These are phyloP conservation scores for Hecatera dysodea DNA, from an alignment of 2,888 invertebrate species.

Conservation along the genomic window DNA sequence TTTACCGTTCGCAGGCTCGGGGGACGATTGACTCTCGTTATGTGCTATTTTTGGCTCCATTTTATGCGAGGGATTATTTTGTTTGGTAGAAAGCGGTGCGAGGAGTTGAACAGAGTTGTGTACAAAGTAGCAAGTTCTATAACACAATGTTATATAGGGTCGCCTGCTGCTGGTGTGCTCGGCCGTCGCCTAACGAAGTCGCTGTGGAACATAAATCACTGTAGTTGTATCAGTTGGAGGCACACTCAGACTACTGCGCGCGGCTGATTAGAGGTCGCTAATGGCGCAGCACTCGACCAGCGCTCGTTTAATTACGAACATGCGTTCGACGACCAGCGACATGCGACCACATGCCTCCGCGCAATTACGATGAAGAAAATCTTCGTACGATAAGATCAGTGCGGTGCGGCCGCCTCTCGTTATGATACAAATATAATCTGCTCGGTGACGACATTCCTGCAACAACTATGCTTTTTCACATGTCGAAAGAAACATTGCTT, in stretches of 20 bases:
- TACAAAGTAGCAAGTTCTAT: not conserved
- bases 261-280: slow-evolving; percentile 32
- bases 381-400: slow-evolving; percentile 49
- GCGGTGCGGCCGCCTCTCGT: slow-evolving; percentile 35
- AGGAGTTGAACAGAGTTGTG: not conserved
- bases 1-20: slow-evolving; percentile 30
- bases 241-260: slow-evolving; percentile 3
- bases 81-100: not conserved
- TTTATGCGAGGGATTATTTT: slow-evolving; percentile 19
- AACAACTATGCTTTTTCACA: slow-evolving; percentile 32
- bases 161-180: not conserved
- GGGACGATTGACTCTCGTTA: slow-evolving; percentile 15
- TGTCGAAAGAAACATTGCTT: slow-evolving; percentile 9
- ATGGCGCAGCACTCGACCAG: slow-evolving; percentile 4
- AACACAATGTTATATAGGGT: not conserved
- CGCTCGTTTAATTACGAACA: slow-evolving; percentile 38
- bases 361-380: slow-evolving; percentile 45
- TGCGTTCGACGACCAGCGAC: slow-evolving; percentile 5
- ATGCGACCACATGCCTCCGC: slow-evolving; percentile 17
- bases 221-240: slow-evolving; percentile 13
- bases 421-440: slow-evolving; percentile 46
- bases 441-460: slow-evolving; percentile 34
- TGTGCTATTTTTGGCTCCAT: slow-evolving; percentile 24
- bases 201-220: slow-evolving; percentile 32
- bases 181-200: slow-evolving; percentile 20